Percentiles rank a stretch among this genome's conserved stretches.
These are phyloP conservation scores for Gastracanthus pulcherrimus DNA, from an alignment of 2,888 invertebrate genomes.

Conservation along the genomic window DNA sequence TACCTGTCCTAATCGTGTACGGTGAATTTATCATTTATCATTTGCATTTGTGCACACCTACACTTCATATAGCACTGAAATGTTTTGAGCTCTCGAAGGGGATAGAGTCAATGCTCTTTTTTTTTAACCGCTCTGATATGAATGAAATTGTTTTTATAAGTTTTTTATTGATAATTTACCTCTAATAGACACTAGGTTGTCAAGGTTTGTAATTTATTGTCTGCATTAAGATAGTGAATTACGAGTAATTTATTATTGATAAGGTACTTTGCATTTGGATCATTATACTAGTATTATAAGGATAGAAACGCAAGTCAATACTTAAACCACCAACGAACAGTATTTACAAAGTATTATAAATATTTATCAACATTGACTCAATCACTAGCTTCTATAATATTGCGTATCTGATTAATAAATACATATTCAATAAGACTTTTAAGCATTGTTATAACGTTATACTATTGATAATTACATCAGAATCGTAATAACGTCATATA, in stretches of 20 bases:
- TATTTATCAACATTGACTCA: neutral
- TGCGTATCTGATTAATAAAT: neutral
- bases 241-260: neutral
- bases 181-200: neutral
- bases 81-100: neutral
- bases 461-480: neutral
- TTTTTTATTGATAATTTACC: neutral
- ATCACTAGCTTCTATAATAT: neutral
- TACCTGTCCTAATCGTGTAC: neutral
- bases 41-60: neutral
- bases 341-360: neutral
- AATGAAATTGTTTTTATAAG: neutral
- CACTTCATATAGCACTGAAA: neutral
- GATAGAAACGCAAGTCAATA: too few species aligned
- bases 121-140: neutral
- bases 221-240: neutral
- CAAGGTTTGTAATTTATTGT: neutral
- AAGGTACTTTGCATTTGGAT: neutral
- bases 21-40: neutral
- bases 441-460: neutral
- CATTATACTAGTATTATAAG: neutral
- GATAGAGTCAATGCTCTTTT: neutral
- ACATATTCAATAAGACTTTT: neutral
- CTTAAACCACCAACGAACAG: too few species aligned
- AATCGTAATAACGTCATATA: too few species aligned